Evolutionary conservation across 1,140 invertebrate genomes (phyloP), one percentile per base, ranked within the genome.

Genomic region (Stegodyphus dumicola): DNA sequence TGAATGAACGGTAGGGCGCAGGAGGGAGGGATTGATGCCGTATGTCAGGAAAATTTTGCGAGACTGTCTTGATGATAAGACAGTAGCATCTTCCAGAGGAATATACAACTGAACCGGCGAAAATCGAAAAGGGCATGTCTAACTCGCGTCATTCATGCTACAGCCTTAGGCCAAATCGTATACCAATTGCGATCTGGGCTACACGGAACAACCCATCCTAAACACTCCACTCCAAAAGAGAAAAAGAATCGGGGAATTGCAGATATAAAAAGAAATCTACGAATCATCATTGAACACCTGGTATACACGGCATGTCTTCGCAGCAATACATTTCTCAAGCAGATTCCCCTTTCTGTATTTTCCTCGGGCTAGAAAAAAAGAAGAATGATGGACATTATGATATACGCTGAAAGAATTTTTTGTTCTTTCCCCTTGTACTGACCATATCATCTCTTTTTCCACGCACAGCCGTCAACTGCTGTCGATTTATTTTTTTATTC

Each of bases 211-310:
- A 33, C 33, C 33, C 33, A 33, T 33, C 33, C 33, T 33, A 33
- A 33, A 33, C 33, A 33, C 33, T 33, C 33, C 33, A 71, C 67
- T 51, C 33, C 13, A 49, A 49, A 11, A 77, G 33, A 54, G 17
- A 33, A 53, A 17, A 33, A 71, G 71, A 49, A 66, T 66, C 56
- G 67, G 18, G 7, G 77, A 69, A 79, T 69, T 70, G 66, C n/a
- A 33, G 69, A 56, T 53, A 71, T 71, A 80, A 80, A 60, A 80
- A 80, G 69, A 73, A 73, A 80, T 71, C 69, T 73, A 15, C 78
- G 78, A 70, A 60, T 80, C 78, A 60, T 71, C 69, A 80, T 71
- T 71, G 78, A 80, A 70, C 78, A 80, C 78, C 78, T 80, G 78
- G 51, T 80, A 73, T 80, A 52, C 78, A 7, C 52, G 18, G 33